Base-by-base conservation (phyloP, 2,797 vertebrate species). In the Eulemur mongoz region DNA sequence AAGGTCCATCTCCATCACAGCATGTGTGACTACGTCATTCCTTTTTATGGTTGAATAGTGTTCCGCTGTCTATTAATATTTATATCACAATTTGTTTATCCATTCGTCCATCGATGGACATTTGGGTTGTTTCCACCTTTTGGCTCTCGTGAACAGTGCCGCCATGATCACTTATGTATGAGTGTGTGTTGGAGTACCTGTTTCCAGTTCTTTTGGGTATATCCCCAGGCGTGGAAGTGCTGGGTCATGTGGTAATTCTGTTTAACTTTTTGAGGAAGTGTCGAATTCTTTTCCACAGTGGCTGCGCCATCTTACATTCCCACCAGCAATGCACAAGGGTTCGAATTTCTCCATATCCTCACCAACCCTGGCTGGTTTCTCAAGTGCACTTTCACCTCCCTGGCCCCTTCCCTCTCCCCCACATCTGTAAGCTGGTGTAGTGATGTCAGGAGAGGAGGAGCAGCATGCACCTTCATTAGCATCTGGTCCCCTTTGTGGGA, bases 71-170 rank as follows among this genome's bases (percentile, higher is more conserved):
- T 61, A 35, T 76, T 59, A 57, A 57, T 10, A 57, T 57, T 57
- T 11, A 20, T 4, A 17, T 30, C 52, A 20, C 20, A 1, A 22
- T 40, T 50, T 43, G 50, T 48, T 30, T 57, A 9, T 32, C 15
- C 32, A 2, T 23, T 73, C 23, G 7, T 52, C 38, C 0, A 0
- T 1, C 0, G 32, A 6, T 8, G 38, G 30, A 2, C 22, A 4
- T 32, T 27, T 65, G n/a, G 8, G 12, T 61, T 13, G 4, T 63
- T 88, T 35, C n/a, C 2, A 7, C 35, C 8, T 52, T 38, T 80
- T 45, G 67, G 22, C 3, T 32, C 1, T 22, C 22, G 27, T 40
- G 48, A 30, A 23, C 20, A 50, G 32, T 48, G 52, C 32, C 48
- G 70, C 61, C 65, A 0, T 32, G 65, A 70, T 15, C 40, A 32